phyloP scores from a whole-genome alignment of 2,888 invertebrate genomes.

The Allolobophora icterica region DNA sequence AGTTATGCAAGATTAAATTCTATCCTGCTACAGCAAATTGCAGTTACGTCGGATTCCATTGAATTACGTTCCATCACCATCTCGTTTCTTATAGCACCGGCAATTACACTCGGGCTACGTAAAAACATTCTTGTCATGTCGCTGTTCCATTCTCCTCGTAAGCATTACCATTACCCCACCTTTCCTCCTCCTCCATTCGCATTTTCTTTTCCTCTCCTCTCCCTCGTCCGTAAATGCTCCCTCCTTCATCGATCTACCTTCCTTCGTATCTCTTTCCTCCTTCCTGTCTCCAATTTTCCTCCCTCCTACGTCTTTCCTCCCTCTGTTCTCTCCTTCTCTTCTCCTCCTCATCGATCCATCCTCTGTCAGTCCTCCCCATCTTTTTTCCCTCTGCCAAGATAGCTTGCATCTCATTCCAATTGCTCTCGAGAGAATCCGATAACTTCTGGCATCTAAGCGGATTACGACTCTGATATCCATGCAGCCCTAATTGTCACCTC shows the following conservation, averaged over 20 bases:
- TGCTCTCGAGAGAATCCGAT: neutral
- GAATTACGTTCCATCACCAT: neutral
- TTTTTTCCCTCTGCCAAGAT: neutral
- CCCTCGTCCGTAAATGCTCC: neutral
- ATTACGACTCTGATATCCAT: neutral
- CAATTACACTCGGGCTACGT: neutral
- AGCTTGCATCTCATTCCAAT: neutral
- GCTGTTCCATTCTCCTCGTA: neutral
- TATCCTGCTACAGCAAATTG: neutral
- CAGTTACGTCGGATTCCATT: neutral
- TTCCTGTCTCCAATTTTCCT: neutral
- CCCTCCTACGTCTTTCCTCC: neutral
- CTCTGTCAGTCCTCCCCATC: neutral
- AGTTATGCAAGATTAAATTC: slow-evolving; percentile 7
- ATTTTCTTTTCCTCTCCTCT: neutral
- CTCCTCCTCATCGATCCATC: neutral
- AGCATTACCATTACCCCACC: neutral
- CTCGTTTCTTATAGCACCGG: neutral
- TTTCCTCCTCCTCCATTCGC: neutral
- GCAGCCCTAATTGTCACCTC: neutral
- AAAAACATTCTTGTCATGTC: slow-evolving; percentile 9
- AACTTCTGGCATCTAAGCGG: neutral
- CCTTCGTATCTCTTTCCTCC: neutral
- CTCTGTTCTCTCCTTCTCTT: neutral
- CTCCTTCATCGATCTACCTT: neutral